phyloP scores from a whole-genome alignment of 2,888 invertebrate genomes.

The Cristatella mucedo region DNA sequence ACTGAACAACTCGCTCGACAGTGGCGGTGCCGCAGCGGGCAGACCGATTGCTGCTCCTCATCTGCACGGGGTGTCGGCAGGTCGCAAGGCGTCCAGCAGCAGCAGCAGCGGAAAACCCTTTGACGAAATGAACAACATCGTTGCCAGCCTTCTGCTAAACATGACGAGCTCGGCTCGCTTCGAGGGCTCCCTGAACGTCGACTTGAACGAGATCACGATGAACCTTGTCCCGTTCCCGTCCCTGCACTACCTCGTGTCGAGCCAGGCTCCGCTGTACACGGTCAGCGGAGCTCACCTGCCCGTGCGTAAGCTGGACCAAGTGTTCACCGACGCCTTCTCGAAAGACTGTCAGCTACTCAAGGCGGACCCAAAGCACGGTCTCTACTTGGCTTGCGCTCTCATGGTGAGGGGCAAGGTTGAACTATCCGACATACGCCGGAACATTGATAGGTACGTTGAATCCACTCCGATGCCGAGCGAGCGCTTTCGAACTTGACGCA shows the following conservation, averaged over 20 bases:
- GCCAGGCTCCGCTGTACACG: constrained; percentile 36
- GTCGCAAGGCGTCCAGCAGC: too few relatives aligned
- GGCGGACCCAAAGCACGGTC: constrained; percentile 32
- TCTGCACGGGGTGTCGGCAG: too few relatives aligned
- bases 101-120: too few relatives aligned
- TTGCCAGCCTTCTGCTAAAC: constrained; percentile 38
- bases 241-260: constrained; percentile 38
- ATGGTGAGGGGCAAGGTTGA: constrained; percentile 37
- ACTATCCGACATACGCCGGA: constrained; percentile 38
- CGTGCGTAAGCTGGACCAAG: constrained; percentile 34
- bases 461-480: not conserved
- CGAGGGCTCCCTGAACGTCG: constrained; percentile 40
- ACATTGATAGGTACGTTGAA: constrained; percentile 34
- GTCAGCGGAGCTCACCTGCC: constrained; percentile 30
- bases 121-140: constrained; percentile 40
- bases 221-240: constrained; percentile 40
- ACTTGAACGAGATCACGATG: constrained; percentile 40
- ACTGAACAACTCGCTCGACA: constrained; percentile 7
- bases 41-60: too few relatives aligned
- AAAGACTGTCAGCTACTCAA: constrained; percentile 33
- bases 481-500: not conserved
- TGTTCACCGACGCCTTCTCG: constrained; percentile 39
- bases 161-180: constrained; percentile 40
- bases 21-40: constrained; percentile 1
- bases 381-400: constrained; percentile 38